Evolutionary conservation across 2,888 invertebrate species (phyloP), one percentile per base, ranked within the genome.

Genomic region (Amorpha juglandis): DNA sequence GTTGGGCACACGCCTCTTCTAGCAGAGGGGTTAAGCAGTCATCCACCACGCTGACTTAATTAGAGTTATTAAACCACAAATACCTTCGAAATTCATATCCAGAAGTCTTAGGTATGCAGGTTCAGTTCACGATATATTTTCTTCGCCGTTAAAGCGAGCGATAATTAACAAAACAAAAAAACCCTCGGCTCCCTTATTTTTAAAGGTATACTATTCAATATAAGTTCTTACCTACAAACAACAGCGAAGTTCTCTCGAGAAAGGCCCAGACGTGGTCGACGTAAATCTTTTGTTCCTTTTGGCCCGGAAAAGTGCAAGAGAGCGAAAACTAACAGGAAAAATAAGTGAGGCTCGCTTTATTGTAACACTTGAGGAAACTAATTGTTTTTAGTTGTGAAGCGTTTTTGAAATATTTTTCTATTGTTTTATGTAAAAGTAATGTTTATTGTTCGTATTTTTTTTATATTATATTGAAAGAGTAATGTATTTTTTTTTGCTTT

Each of bases 291-390:
- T 84, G 78, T 84, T 88, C 83, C 75, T 85, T 88, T 87, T 86
- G 78, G 74, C 74, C 78, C 83, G 80, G 84, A 83, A 84, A 89
- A 88, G 87, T 87, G 86, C 87, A 87, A 85, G 86, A 79, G 81
- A 85, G 86, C 85, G 87, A 89, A 89, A 90, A 88, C 87, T 88
- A 86, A 86, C 86, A 82, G 83, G 82, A 82, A 87, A 88, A 84
- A 86, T 82, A 82, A 84, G 78, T 68, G 68, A 70, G 79, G 74
- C 75, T 77, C 76, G 79, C 78, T 86, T 81, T 82, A 78, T 81
- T 82, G 81, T 81, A 80, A 78, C 83, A 84, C 80, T 85, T 78
- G 78, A 79, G 80, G 78, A 81, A 84, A 82, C 82, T 89, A 90
- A 90, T 89, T 89, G 86, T 88, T 90, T 83, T 85, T 82, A 81